Conservation (phyloP, 2,113 vertebrate genomes). For the Microtus richardsoni region DNA sequence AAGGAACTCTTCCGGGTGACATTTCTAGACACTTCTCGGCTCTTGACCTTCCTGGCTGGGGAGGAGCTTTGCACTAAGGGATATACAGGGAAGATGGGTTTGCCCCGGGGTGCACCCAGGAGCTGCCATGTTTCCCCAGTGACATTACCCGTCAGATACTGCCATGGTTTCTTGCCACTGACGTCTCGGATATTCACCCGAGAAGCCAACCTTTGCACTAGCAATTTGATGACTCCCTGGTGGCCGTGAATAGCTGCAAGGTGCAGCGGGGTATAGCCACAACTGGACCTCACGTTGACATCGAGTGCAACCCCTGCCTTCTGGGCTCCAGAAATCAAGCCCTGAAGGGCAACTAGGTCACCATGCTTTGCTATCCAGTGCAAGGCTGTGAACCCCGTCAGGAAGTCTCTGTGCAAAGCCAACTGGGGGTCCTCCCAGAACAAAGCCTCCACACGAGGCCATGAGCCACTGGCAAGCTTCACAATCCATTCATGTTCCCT, state of each 20-base stretch:
- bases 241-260: slow-evolving; percentile 94
- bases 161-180: slow-evolving; percentile 94
- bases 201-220: slow-evolving; percentile 92
- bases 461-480: slow-evolving; percentile 89
- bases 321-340: slow-evolving; percentile 87
- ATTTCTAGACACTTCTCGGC: slow-evolving; percentile 66
- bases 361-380: slow-evolving; percentile 99
- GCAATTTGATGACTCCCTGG: slow-evolving; percentile 90
- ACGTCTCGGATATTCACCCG: slow-evolving; percentile 89
- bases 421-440: slow-evolving; percentile 91
- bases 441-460: slow-evolving; percentile 89
- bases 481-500: slow-evolving; percentile 94
- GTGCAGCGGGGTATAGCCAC: slow-evolving; percentile 95
- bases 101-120: slow-evolving; percentile 89
- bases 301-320: slow-evolving; percentile 88
- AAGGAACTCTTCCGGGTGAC: slow-evolving; percentile 82
- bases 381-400: slow-evolving; percentile 94
- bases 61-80: slow-evolving; percentile 73
- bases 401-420: slow-evolving; percentile 92
- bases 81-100: slow-evolving; percentile 84
- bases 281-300: slow-evolving; percentile 87
- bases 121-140: slow-evolving; percentile 90
- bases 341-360: slow-evolving; percentile 89
- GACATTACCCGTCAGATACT: slow-evolving; percentile 88
- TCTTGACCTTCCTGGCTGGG: slow-evolving; percentile 70